A percentile compares a stretch with the other conserved stretches of the same genome.
Evolutionary conservation across 1,140 invertebrate genomes (phyloP).

Genomic region (Apis cerana): DNA sequence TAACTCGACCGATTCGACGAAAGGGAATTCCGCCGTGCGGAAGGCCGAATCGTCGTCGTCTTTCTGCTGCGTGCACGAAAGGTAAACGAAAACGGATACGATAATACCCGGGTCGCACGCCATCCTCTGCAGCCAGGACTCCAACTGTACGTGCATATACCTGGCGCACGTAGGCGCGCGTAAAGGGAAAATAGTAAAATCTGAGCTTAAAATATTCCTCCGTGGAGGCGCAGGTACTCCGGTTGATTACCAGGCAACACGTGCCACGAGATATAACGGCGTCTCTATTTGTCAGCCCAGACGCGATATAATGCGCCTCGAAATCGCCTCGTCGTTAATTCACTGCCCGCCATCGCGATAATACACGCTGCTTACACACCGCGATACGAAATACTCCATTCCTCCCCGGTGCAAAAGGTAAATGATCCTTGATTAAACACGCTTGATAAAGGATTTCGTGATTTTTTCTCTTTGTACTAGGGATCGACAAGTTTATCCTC

Average conservation of each 20-base stretch:
- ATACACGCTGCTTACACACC: constrained; percentile 38
- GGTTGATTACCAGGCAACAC: constrained; percentile 71
- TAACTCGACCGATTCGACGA: constrained; percentile 36
- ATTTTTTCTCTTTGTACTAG: constrained; percentile 9
- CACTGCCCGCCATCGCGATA: constrained; percentile 58
- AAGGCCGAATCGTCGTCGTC: constrained; percentile 22
- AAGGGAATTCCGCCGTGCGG: constrained; percentile 16
- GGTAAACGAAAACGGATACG: constrained; percentile 64
- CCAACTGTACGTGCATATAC: no score
- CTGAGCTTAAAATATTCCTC: constrained; percentile 71
- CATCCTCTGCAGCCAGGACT: constrained; percentile 38
- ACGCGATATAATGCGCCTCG: constrained; percentile 57
- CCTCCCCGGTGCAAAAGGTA: background rate
- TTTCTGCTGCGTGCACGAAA: background rate
- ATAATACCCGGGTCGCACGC: constrained; percentile 68
- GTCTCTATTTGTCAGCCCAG: constrained; percentile 63
- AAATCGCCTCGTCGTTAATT: constrained; percentile 63
- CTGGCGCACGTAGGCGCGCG: background rate
- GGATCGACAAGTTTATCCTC: no score
- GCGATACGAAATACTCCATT: constrained; percentile 25
- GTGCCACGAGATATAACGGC: constrained; percentile 57
- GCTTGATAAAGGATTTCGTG: constrained; percentile 25
- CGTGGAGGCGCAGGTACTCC: constrained; percentile 68
- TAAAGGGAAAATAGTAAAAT: constrained; percentile 70
- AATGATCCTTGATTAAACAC: constrained; percentile 28